These are phyloP conservation scores for Cebidichthys violaceus DNA, from an alignment of 2,113 vertebrate species.

Conservation along the genomic window DNA sequence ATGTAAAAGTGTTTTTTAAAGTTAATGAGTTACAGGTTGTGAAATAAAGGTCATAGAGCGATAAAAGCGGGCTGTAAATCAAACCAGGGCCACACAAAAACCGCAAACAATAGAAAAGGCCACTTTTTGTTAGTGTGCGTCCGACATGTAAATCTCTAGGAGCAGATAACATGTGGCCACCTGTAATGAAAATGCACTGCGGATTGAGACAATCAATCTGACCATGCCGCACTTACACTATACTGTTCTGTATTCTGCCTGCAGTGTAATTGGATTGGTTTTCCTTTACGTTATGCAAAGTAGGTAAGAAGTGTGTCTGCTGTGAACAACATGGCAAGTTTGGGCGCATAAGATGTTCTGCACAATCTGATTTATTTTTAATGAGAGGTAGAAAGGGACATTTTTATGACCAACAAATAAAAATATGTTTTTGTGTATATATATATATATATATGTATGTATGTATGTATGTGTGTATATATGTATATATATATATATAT, in stretches of 20 bases:
- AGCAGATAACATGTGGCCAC: background rate
- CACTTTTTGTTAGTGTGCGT: background rate
- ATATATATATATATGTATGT: no score
- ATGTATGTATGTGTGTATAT: background rate
- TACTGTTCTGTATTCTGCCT: background rate
- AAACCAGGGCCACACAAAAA: constrained; percentile 2
- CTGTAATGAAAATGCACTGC: background rate
- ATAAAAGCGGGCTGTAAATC: constrained; percentile 49
- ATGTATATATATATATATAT: no score
- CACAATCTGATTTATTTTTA: constrained; percentile 18
- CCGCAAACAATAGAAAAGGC: background rate
- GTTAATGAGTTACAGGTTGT: constrained; percentile 60
- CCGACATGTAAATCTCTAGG: constrained; percentile 7
- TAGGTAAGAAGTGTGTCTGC: background rate
- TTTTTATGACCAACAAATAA: background rate
- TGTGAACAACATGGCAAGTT: constrained; percentile 1
- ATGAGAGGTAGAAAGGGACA: constrained; percentile 3
- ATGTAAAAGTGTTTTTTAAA: constrained; percentile 30
- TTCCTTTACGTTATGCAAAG: constrained; percentile 12
- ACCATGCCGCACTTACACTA: background rate
- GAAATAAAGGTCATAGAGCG: constrained; percentile 42
- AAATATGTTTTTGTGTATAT: no score
- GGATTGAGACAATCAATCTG: background rate
- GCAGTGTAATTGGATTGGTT: constrained; percentile 29
- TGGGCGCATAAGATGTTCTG: constrained; percentile 17